These are phyloP conservation scores for Phyllostomus hastatus DNA, from an alignment of 2,113 vertebrate species.

Conservation along the genomic window DNA sequence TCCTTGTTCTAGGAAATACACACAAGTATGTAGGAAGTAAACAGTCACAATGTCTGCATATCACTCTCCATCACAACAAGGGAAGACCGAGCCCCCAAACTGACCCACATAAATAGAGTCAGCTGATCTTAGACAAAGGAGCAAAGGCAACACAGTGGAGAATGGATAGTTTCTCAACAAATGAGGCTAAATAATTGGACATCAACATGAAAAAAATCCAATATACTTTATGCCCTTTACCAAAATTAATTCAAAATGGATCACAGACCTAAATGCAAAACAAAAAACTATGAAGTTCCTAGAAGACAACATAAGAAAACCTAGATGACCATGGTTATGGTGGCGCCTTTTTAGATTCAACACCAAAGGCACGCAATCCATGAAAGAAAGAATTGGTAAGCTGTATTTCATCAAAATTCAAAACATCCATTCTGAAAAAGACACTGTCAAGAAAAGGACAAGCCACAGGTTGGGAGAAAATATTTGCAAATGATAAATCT, in stretches of 20 bases:
- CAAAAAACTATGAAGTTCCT: neutral
- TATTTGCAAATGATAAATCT: neutral
- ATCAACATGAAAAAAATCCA: neutral
- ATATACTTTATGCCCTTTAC: neutral
- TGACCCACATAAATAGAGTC: neutral
- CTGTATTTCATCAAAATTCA: neutral
- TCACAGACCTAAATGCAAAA: neutral
- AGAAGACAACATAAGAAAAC: neutral
- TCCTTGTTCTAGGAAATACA: neutral
- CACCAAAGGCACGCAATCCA: neutral
- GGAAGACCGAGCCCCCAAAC: neutral
- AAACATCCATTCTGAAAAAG: neutral
- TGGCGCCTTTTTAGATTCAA: neutral
- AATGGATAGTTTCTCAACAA: neutral
- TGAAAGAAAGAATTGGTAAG: neutral
- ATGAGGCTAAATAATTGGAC: neutral
- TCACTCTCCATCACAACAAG: neutral
- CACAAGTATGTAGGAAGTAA: neutral
- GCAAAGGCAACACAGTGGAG: neutral
- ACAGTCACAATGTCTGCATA: neutral
- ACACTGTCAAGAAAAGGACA: neutral
- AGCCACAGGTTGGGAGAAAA: neutral
- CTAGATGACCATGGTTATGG: neutral
- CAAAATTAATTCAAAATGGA: neutral
- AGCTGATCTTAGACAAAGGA: neutral